These are phyloP conservation scores for Pelobates cultripes DNA, from an alignment of 2,797 vertebrate species.

Conservation along the genomic window DNA sequence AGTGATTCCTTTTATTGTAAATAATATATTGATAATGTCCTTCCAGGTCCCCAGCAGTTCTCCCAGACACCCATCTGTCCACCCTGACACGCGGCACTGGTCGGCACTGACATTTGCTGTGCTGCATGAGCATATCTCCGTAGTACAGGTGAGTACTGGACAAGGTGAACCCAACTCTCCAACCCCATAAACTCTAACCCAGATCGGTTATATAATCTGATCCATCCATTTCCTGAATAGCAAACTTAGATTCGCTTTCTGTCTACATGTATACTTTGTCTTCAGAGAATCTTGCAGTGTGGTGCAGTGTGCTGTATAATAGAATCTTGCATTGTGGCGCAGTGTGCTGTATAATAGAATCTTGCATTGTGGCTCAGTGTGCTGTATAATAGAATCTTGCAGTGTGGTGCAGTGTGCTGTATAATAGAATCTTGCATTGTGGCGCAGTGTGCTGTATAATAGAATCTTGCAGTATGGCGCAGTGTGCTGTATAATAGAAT, in stretches of 20 bases:
- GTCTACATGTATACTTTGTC: too few species aligned
- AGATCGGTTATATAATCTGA: too few species aligned
- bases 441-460: not conserved
- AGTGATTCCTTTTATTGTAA: too few species aligned
- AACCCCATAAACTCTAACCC: too few species aligned
- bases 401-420: not conserved
- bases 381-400: not conserved
- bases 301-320: too few species aligned
- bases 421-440: not conserved
- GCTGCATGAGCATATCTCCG: constrained; percentile 93
- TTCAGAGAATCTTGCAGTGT: not conserved
- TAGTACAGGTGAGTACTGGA: constrained; percentile 85
- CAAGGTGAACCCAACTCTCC: too few species aligned
- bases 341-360: not conserved
- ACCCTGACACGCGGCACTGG: constrained; percentile 95
- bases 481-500: not conserved
- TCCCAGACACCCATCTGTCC: constrained; percentile 85
- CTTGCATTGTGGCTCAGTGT: not conserved
- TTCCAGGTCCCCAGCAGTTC: constrained; percentile 86
- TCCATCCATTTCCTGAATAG: too few species aligned
- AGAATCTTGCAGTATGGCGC: too few species aligned
- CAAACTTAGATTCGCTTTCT: too few species aligned
- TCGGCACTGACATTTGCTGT: constrained; percentile 91
- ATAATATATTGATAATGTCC: too few species aligned
- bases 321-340: too few species aligned